Base-by-base conservation (phyloP, 2,888 invertebrate genomes). In the Dasysyrphus tricinctus region DNA sequence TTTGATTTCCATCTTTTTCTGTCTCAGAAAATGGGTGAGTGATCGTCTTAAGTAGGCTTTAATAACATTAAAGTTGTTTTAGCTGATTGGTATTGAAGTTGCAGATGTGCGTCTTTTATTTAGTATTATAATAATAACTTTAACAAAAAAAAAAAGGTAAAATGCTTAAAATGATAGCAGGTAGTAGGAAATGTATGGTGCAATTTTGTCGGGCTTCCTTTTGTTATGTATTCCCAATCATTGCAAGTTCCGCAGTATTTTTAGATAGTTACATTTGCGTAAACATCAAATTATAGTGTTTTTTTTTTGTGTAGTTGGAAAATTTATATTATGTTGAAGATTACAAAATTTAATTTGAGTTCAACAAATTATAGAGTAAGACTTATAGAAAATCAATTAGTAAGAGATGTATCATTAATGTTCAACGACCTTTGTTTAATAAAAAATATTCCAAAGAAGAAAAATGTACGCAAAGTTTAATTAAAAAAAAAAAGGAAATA, bases 11-110 rank as follows among this genome's bases (percentile, higher is more conserved):
- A 69, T 82, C 70, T 86, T 37, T 39, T 70, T 51, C 54, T 59
- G 78, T 51, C 69, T 74, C 65, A 70, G 49, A 74, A 86, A 78
- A 86, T 86, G 82, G 86, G 86, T 86, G 86, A 86, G 78, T 72
- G 86, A 82, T 77, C 75, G 51, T 67, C 78, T 75, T 86, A 82
- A 86, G 82, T 86, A 70, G 65, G 59, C 76, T 32, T 56, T 24
- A 39, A 63, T 44, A 32, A 32, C 32, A 42, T 59, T 61, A 54
- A 39, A 54, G 70, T 59, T 65, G 75, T 79, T 29, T 63, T 65
- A 84, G 67, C 47, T 76, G 84, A 84, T 80, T 84, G 72, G 57
- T 69, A 56, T 79, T 72, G 63, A 54, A 49, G 16, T 76, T 57
- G 54, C 24, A 69, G n/a, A 39, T 69, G 54, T 39, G 14, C 14